Evolutionary conservation across 30 jellyfish, hydroid and myxozoan genomes (phyloP), one percentile per base, ranked within the genome.

Genomic region (Aurelia sp.): DNA sequence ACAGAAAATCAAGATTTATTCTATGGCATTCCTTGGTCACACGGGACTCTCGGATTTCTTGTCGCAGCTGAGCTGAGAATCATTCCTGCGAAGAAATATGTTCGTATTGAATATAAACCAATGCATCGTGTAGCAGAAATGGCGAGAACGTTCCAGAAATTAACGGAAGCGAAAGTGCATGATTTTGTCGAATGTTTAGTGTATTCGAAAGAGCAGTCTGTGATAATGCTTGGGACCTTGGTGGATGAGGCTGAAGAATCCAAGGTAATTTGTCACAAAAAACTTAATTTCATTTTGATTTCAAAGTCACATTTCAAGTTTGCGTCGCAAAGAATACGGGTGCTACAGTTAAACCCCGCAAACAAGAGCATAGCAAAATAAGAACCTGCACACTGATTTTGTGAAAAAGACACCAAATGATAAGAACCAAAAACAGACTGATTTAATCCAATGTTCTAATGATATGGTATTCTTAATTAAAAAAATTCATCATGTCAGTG

Each of bases 11-110:
- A 67, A 73, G 89, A 73, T 30, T 52, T 85, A 37, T 85, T 85
- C 76, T 74, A 85, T 58, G 87, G 79, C 7, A 85, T 85, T 20
- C 94, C 94, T 1, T 85, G 94, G 94, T 85, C 94, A 61, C 94
- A 85, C 58, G 94, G 94, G 57, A 37, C 94, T 3, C 76, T 85
- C 9, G 94, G 94, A 0, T 85, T 85, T 48, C 65, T 85, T 5
- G 94, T 85, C 4, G 88, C 94, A 9, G 94, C 94, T 31, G 84
- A 85, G 73, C 61, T 85, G 61, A 72, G 53, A 55, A 85, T 85
- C 62, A 73, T 85, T 23, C 94, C 94, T 10, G 88, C 94, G 9
- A 85, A 85, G 71, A 30, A 73, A 72, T 85, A 60, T 48, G 89
- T 85, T 58, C 18, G 80, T 30, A 51, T 85, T 51, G n/a, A 74